These are phyloP conservation scores for Papilio dardanus DNA, from an alignment of 1,140 invertebrate genomes.

Conservation along the genomic window DNA sequence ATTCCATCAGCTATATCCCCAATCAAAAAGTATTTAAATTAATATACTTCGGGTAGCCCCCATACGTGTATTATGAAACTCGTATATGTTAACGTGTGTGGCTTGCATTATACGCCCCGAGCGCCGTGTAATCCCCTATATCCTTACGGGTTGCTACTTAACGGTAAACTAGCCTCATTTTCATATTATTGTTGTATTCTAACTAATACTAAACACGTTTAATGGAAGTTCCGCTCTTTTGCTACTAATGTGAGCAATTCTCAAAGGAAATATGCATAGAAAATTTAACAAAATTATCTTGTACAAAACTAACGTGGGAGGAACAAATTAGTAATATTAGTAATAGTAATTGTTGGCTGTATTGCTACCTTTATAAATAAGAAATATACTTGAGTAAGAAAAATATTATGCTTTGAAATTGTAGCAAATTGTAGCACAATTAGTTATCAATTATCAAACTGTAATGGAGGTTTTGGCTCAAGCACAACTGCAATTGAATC, in stretches of 20 bases:
- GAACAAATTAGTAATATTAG: not conserved
- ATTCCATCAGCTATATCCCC: no score
- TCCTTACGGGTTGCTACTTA: constrained; percentile 37
- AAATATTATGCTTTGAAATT: no score
- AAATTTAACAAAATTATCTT: constrained; percentile 17
- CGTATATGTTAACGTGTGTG: constrained; percentile 12
- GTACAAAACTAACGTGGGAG: not conserved
- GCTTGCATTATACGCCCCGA: constrained; percentile 37
- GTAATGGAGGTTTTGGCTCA: no score
- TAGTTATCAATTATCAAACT: no score
- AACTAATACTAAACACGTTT: constrained; percentile 33
- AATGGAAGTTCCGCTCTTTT: constrained; percentile 20
- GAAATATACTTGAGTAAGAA: no score
- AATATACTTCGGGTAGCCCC: no score
- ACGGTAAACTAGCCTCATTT: constrained; percentile 31
- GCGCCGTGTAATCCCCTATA: constrained; percentile 39
- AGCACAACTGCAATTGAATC: no score
- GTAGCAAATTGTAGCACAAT: no score
- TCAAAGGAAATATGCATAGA: constrained; percentile 12
- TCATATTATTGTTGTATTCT: constrained; percentile 33
- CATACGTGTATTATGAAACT: not conserved
- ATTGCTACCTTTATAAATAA: no score
- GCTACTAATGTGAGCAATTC: constrained; percentile 25
- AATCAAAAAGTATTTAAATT: no score
- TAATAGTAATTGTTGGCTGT: no score